A percentile compares a stretch with the other conserved stretches of the same genome.
These are phyloP conservation scores for Glaucomys volans DNA, from an alignment of 2,113 vertebrate genomes.

Conservation along the genomic window DNA sequence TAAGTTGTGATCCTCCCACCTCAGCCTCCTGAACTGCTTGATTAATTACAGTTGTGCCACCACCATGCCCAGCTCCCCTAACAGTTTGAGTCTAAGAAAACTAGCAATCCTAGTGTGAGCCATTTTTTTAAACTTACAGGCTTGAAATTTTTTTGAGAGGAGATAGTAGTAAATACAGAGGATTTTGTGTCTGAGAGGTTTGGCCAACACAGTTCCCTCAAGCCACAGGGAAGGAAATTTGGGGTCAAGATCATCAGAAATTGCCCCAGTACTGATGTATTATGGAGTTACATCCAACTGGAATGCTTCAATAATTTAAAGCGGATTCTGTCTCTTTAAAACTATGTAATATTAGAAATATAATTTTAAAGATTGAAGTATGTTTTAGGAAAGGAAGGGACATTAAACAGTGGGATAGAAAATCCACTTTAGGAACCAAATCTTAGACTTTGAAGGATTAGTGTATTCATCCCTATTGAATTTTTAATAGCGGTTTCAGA, in stretches of 20 bases:
- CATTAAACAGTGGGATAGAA: neutral
- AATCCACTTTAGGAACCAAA: constrained; percentile 48
- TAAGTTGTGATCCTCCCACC: too few species aligned
- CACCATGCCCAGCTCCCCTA: too few species aligned
- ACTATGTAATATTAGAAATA: constrained; percentile 29
- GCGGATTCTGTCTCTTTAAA: neutral
- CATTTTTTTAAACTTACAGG: neutral
- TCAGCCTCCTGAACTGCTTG: too few species aligned
- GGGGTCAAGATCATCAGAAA: neutral
- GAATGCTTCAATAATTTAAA: constrained; percentile 7
- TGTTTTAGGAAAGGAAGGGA: constrained; percentile 17
- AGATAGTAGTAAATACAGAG: neutral
- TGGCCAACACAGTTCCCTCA: neutral
- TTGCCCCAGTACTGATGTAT: neutral
- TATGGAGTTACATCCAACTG: neutral
- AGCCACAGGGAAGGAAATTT: neutral
- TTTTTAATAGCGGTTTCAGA: constrained; percentile 66
- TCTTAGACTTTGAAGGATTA: constrained; percentile 59
- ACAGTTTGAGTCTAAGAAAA: constrained; percentile 14
- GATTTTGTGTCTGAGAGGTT: neutral
- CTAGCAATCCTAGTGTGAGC: neutral
- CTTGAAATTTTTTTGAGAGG: neutral
- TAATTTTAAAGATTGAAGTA: constrained; percentile 23
- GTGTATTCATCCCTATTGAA: constrained; percentile 39
- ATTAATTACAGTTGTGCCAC: too few species aligned